These are phyloP conservation scores for Miltochrista miniata DNA, from an alignment of 2,888 invertebrate genomes.

Conservation along the genomic window DNA sequence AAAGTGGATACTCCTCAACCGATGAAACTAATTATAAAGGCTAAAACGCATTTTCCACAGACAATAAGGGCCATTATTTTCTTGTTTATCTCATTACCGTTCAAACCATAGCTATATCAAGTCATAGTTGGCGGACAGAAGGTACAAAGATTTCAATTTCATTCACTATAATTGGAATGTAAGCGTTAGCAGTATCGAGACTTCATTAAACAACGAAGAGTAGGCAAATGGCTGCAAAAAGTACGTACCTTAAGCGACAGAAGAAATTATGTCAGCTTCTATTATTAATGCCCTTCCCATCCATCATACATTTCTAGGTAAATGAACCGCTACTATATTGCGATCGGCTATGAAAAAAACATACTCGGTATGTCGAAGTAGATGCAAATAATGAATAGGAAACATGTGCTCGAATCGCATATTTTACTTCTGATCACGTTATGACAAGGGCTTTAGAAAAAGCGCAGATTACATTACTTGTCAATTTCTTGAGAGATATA, in stretches of 20 bases:
- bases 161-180: slow-evolving; percentile 23
- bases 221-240: slow-evolving; percentile 45
- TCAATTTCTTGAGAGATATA: too few species aligned
- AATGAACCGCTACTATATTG: slow-evolving; percentile 8
- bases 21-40: too few species aligned
- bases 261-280: slow-evolving; percentile 10
- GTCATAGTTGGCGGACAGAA: not conserved
- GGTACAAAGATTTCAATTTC: slow-evolving; percentile 18
- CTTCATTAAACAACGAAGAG: slow-evolving; percentile 28
- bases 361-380: not conserved
- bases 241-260: slow-evolving; percentile 14
- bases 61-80: slow-evolving; percentile 1
- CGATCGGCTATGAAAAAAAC: not conserved
- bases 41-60: not conserved
- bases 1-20: too few species aligned
- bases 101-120: too few species aligned
- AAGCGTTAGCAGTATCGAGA: slow-evolving; percentile 20
- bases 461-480: too few species aligned
- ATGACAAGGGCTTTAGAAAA: too few species aligned
- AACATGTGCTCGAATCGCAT: too few species aligned
- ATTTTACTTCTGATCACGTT: too few species aligned
- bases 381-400: too few species aligned
- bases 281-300: slow-evolving; percentile 33
- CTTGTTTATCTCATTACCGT: slow-evolving; percentile 5
- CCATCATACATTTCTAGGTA: slow-evolving; percentile 19